These are phyloP conservation scores for Popillia japonica DNA, from an alignment of 1,140 invertebrate species.

Conservation along the genomic window DNA sequence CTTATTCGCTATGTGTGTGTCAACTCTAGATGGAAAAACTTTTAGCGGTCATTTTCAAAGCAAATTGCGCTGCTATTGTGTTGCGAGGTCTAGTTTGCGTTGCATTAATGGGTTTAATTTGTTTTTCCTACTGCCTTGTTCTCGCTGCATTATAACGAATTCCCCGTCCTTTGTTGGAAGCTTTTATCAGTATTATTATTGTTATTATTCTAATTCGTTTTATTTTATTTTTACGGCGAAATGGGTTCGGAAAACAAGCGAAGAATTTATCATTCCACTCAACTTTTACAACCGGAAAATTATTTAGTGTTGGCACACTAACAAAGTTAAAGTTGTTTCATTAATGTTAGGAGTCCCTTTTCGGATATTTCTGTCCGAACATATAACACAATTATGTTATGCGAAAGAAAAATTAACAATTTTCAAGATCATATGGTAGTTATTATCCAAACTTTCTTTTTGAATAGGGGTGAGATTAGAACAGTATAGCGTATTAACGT, in stretches of 20 bases:
- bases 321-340: too few relatives aligned
- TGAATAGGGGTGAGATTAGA: neutral
- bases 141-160: neutral
- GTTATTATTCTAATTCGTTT: neutral
- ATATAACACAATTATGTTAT: too few relatives aligned
- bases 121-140: neutral
- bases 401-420: too few relatives aligned
- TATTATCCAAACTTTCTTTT: neutral
- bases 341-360: too few relatives aligned
- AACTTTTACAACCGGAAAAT: too few relatives aligned
- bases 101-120: conserved; percentile 36
- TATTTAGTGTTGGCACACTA: too few relatives aligned
- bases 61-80: conserved; percentile 33
- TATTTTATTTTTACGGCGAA: neutral
- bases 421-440: too few relatives aligned
- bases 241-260: neutral
- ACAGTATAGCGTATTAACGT: neutral
- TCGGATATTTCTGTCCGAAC: too few relatives aligned
- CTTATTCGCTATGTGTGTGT: neutral
- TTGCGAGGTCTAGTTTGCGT: conserved; percentile 15
- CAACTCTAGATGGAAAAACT: conserved; percentile 36
- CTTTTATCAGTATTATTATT: conserved; percentile 8
- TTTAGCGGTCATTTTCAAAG: conserved; percentile 34
- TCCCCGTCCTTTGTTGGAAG: neutral
- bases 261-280: neutral